Base-by-base conservation (phyloP, 2,797 vertebrate species). In the Manis crassicaudata region DNA sequence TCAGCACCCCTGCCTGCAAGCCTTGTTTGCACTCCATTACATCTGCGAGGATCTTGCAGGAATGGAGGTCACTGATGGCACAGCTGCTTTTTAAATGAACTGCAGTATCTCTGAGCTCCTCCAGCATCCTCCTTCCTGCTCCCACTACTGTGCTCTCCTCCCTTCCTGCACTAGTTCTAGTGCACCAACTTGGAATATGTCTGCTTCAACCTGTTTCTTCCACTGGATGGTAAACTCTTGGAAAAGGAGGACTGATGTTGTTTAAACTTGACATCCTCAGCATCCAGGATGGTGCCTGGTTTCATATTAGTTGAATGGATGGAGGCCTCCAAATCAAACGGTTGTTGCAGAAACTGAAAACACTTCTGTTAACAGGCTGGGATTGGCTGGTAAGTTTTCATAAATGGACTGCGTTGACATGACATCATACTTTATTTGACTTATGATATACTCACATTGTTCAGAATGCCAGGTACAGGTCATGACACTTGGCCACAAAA, bases 241-340 rank as follows among this genome's bases (percentile, higher is more conserved):
- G 75, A 70, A 91, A 82, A 76, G 60, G 81, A 90, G 56, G 73
- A n/a, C 12, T 1, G 5, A 60, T 29, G 37, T 92, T 82, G 70
- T 46, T 90, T 82, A 96, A 68, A 50, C 79, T 80, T 90, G 37
- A n/a, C 37, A 54, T n/a, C 56, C 11, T 96, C 56, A 50, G 77
- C 7, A 25, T 70, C 35, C 6, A n/a, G 12, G n/a, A 62, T 9
- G 82, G 63, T 76, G 62, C 18, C 46, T 25, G 77, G 46, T 86
- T 96, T 60, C 80, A 70, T 94, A 73, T 94, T 68, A 87, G 54
- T 88, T 81, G 65, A 81, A n/a, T 65, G 62, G 27, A 29, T 67
- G 58, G 23, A 94, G 79, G 82, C 7, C 8, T 77, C 56, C 58
- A 32, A 77, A 90, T 88, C 77, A 94, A 65, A 82, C 11, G 65